A percentile compares a stretch with the other conserved stretches of the same genome.
Conservation (phyloP, 1,140 invertebrate species). For the Dendrolimus punctatus region DNA sequence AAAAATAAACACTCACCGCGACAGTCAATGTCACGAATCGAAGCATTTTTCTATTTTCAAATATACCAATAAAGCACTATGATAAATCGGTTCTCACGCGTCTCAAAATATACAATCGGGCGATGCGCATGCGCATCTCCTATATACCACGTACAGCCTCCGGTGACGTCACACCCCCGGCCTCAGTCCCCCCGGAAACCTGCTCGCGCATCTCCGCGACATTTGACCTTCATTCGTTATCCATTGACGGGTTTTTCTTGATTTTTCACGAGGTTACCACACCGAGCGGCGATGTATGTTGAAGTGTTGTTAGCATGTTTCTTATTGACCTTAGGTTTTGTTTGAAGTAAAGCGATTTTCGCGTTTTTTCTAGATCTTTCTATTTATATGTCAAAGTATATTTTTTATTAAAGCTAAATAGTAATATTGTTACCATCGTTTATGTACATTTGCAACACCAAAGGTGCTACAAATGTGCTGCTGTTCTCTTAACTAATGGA, state of each 20-base stretch:
- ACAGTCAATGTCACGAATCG: slow-evolving; percentile 34
- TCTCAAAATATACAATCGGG: slow-evolving; percentile 29
- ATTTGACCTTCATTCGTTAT: slow-evolving; percentile 32
- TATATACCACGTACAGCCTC: slow-evolving; percentile 59
- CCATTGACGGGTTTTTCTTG: slow-evolving; percentile 23
- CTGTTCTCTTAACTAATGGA: no score
- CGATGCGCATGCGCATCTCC: slow-evolving; percentile 44
- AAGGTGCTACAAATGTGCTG: no score
- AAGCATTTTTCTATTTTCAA: slow-evolving; percentile 32
- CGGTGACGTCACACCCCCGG: slow-evolving; percentile 48
- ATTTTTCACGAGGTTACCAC: no score
- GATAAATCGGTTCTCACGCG: slow-evolving; percentile 18
- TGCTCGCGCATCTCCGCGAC: slow-evolving; percentile 50
- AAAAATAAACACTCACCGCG: slow-evolving; percentile 30
- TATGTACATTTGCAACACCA: no score
- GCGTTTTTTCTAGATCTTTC: no score
- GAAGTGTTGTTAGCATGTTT: not conserved
- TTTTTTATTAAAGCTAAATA: no score
- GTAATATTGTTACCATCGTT: no score
- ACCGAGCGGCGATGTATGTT: slow-evolving; percentile 8
- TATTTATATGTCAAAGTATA: no score
- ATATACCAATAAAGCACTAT: not conserved
- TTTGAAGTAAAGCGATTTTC: no score
- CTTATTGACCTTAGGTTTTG: no score
- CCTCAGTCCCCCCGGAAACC: slow-evolving; percentile 27